Conservation (phyloP, 2,888 invertebrate genomes). For the Seladonia tumulorum region DNA sequence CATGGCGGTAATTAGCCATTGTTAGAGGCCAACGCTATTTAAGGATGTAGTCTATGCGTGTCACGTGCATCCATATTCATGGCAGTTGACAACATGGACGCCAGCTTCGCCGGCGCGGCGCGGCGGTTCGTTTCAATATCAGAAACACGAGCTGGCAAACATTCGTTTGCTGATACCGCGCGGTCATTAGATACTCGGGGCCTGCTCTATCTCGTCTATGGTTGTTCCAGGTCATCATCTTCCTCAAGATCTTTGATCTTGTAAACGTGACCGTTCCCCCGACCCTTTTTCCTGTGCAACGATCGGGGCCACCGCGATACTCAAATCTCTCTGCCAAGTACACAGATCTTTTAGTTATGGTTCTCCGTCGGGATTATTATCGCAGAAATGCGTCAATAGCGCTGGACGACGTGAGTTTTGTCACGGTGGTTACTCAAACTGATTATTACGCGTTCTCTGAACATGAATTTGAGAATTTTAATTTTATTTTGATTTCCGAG, state of each 20-base stretch:
- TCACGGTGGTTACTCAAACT: background rate
- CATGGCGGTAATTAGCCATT: background rate
- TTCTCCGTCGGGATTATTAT: background rate
- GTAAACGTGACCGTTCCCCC: background rate
- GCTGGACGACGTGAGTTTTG: background rate
- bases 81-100: background rate
- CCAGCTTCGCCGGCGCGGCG: background rate
- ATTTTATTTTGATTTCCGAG: too few relatives aligned
- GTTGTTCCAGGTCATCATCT: background rate
- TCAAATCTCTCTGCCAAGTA: background rate
- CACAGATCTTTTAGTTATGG: background rate
- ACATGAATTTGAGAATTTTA: background rate
- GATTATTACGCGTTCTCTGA: background rate
- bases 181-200: background rate
- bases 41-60: background rate
- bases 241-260: slow-evolving; percentile 8
- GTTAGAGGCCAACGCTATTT: background rate
- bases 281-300: background rate
- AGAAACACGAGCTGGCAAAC: background rate
- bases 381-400: background rate
- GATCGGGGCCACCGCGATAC: background rate
- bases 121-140: background rate
- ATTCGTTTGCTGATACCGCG: background rate
- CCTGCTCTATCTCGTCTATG: background rate
- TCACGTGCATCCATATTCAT: background rate